phyloP scores from a whole-genome alignment of 2,888 invertebrate species.

The Cheiracanthium punctorium region DNA sequence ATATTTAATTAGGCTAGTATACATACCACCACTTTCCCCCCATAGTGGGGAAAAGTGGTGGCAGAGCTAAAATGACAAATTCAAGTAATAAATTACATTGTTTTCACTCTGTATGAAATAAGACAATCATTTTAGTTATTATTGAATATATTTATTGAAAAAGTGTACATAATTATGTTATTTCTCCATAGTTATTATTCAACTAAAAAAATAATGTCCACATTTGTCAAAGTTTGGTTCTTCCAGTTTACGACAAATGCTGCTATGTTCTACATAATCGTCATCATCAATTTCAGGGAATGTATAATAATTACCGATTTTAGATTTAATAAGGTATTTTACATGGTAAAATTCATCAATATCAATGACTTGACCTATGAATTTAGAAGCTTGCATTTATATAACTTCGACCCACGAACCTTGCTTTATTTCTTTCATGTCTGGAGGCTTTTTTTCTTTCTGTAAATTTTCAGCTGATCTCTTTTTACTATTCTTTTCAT shows the following conservation, averaged over 20 bases:
- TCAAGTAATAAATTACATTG: no score
- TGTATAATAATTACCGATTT: background rate
- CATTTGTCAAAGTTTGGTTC: background rate
- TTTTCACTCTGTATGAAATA: no score
- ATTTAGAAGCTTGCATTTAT: background rate
- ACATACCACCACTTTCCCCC: background rate
- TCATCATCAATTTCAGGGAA: slow-evolving; percentile 2
- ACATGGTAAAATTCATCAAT: background rate
- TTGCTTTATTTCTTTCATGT: background rate
- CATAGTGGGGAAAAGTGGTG: background rate
- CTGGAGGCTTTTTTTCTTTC: background rate
- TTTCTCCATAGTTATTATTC: background rate
- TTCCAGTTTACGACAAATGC: background rate
- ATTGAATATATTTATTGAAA: background rate
- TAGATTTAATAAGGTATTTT: background rate
- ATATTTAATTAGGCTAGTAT: background rate
- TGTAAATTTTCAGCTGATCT: background rate
- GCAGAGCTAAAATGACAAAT: background rate
- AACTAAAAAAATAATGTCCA: background rate
- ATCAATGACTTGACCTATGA: background rate
- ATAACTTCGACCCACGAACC: background rate
- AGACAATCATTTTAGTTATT: no score
- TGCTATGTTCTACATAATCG: background rate
- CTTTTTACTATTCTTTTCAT: background rate
- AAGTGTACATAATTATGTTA: background rate